phyloP scores from a whole-genome alignment of 2,113 vertebrate genomes.

The Trochalopteron elliotii region DNA sequence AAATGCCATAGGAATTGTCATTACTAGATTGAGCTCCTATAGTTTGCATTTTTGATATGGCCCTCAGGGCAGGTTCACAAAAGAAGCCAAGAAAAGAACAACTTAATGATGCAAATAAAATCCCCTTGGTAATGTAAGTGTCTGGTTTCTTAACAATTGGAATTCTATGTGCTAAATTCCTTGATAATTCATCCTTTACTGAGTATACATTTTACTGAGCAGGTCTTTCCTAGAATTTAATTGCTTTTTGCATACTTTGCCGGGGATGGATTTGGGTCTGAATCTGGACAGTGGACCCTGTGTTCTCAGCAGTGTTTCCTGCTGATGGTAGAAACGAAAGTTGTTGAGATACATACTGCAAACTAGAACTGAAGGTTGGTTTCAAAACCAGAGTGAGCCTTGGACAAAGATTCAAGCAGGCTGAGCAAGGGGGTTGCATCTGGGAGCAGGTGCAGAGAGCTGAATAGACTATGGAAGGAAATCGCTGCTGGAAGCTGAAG shows the following conservation, averaged over 20 bases:
- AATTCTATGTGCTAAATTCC: neutral
- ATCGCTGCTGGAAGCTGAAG: neutral
- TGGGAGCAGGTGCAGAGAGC: neutral
- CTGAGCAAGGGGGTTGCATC: neutral
- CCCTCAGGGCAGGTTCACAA: neutral
- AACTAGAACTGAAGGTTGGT: neutral
- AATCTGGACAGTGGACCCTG: neutral
- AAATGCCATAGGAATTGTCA: neutral
- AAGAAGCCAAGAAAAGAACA: neutral
- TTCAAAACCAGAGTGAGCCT: neutral
- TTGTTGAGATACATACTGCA: neutral
- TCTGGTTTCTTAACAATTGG: neutral
- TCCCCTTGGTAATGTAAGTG: neutral
- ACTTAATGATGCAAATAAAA: neutral
- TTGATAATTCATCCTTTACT: neutral
- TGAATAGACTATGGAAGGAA: neutral
- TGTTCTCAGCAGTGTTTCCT: neutral
- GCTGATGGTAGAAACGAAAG: neutral
- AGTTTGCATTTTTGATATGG: neutral
- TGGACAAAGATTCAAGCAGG: neutral
- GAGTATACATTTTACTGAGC: neutral
- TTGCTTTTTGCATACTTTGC: neutral
- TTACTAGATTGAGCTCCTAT: neutral
- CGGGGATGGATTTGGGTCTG: neutral
- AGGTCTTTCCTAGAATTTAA: neutral